Evolutionary conservation across 2,113 vertebrate genomes (phyloP).

Genomic region (Eulacestoma nigropectus): DNA sequence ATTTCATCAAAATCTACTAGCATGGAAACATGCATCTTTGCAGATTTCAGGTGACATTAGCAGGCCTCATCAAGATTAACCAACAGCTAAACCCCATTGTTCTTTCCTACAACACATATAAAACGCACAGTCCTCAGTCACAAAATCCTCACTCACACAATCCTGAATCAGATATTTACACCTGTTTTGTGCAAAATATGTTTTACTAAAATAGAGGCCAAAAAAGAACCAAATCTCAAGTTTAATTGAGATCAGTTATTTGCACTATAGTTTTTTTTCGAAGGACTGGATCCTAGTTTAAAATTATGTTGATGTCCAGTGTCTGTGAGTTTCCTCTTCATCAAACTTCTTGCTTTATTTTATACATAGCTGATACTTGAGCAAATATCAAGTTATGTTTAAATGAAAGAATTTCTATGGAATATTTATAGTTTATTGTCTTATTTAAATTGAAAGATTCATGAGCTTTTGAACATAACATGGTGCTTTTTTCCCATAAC

Average conservation of each 20-base stretch:
- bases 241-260: not conserved
- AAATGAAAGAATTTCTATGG: not conserved
- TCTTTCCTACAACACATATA: not conserved
- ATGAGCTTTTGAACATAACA: not conserved
- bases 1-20: not conserved
- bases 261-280: not conserved
- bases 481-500: not conserved
- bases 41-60: not conserved
- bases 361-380: not conserved
- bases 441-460: not conserved
- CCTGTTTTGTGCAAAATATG: not conserved
- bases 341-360: not conserved
- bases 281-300: not conserved
- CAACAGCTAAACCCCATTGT: not conserved
- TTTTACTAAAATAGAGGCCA: not conserved
- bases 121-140: not conserved
- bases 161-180: not conserved
- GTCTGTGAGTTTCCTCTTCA: not conserved
- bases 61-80: not conserved
- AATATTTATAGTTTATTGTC: not conserved
- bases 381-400: not conserved
- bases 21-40: not conserved
- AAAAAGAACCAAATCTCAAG: not conserved
- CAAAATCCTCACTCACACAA: not conserved
- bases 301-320: not conserved